A percentile compares a stretch with the other conserved stretches of the same genome.
Conservation (phyloP, 2,888 invertebrate genomes). For the Philopedon plagiatum region DNA sequence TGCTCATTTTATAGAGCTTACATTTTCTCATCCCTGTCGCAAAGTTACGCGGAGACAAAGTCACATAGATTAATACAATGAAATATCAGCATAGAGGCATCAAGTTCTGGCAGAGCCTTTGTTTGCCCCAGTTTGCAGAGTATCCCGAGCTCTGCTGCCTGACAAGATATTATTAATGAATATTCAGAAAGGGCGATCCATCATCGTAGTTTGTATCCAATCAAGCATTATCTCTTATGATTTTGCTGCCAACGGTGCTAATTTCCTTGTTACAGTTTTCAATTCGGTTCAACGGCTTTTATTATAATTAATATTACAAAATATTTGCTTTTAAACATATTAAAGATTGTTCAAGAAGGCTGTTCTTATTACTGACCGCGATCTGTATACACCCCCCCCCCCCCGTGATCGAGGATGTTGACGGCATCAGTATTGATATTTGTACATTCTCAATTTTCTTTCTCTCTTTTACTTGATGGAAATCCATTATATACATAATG, state of each 20-base stretch:
- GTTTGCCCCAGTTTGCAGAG: slow-evolving; percentile 44
- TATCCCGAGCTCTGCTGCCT: slow-evolving; percentile 24
- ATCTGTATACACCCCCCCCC: too few species aligned
- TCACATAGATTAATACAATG: slow-evolving; percentile 29
- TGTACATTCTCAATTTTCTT: too few species aligned
- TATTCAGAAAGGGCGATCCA: slow-evolving; percentile 44
- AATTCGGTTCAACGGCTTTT: too few species aligned
- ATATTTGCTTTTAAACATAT: too few species aligned
- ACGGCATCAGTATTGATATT: too few species aligned
- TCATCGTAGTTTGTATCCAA: slow-evolving; percentile 40
- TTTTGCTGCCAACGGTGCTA: slow-evolving; percentile 25
- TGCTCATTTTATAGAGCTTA: neutral
- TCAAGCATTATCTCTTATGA: slow-evolving; percentile 35
- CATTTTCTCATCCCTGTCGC: neutral
- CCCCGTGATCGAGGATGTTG: too few species aligned
- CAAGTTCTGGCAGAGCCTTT: slow-evolving; percentile 9
- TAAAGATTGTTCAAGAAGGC: too few species aligned
- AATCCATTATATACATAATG: too few species aligned
- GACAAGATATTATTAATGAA: slow-evolving; percentile 50
- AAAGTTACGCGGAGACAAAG: slow-evolving; percentile 27
- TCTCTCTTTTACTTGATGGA: too few species aligned
- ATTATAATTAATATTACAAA: too few species aligned
- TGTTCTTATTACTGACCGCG: too few species aligned
- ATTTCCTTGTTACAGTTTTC: neutral
- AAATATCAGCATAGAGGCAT: slow-evolving; percentile 17